Base-by-base conservation (phyloP, 2,888 invertebrate species). In the Bellardia pandia region DNA sequence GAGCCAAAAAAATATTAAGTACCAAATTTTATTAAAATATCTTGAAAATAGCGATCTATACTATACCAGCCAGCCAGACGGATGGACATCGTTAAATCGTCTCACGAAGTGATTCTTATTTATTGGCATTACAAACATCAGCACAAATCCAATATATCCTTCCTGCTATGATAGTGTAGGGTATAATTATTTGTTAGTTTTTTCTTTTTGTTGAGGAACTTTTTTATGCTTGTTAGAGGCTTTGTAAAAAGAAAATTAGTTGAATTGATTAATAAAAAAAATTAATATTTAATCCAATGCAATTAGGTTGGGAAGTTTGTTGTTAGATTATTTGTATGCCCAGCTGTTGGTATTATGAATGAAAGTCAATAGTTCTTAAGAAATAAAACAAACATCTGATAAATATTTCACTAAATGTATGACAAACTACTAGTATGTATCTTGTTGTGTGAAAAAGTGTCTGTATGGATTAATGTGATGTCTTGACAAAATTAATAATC, bases 181-280 rank as follows among this genome's bases (percentile, higher is more conserved):
- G 23, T 23, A 23, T 23, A 37, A 76, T 42, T 53, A 53, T 66
- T 8, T 68, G 13, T 33, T 68, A 56, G 7, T 66, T 4, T 53
- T 48, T 33, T 16, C 16, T 8, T 16, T 48, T 69, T 69, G 48
- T 69, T 51, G 7, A 9, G 0, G 2, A 51, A 11, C 11, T 3
- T 53, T 37, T 71, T 33, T n/a, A 5, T 71, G 16, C 37, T 68
- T 64, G 8, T 48, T 16, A 68, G 23, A 16, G 53, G 71, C 53
- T 71, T 71, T 68, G 68, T 45, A 16, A 51, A 37, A 37, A 2
- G 53, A 11, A 53, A 8, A 37, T 51, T 53, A 16, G n/a, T 53
- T 53, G 6, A 71, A 71, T 16, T 53, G 51, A 53, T 53, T 71
- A 16, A 71, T n/a, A 69, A 66, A 3, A 58, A 60, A 60, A 53